Conservation (phyloP, 2,797 vertebrate species). For the Eupleurogrammus muticus region DNA sequence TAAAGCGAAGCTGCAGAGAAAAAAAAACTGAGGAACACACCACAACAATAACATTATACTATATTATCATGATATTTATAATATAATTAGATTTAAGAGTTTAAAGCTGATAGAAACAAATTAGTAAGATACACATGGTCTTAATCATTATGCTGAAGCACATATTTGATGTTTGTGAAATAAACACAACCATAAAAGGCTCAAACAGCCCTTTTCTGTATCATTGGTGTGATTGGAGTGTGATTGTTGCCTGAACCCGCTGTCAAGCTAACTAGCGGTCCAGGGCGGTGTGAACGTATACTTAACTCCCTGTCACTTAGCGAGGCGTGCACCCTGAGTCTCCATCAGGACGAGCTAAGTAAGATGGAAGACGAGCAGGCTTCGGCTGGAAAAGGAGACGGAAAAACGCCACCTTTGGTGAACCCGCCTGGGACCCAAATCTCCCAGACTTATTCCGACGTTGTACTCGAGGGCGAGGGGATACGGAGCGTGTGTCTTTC, state of each 20-base stretch:
- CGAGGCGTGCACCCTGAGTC: conserved; percentile 81
- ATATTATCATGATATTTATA: no score
- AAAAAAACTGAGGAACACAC: no score
- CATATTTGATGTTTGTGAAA: conserved; percentile 16
- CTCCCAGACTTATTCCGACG: conserved; percentile 80
- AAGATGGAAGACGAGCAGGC: conserved; percentile 84
- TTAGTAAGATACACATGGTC: not conserved
- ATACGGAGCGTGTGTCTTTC: conserved; percentile 64
- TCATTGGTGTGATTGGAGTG: conserved; percentile 78
- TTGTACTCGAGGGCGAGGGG: conserved; percentile 75
- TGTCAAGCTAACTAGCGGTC: conserved; percentile 84
- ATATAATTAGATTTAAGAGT: conserved; percentile 6
- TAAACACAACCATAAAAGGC: conserved; percentile 53
- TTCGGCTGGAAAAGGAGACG: conserved; percentile 76
- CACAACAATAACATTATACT: no score
- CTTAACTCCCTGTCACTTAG: conserved; percentile 87
- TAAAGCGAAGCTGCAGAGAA: no score
- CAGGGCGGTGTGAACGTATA: conserved; percentile 84
- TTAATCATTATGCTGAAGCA: conserved; percentile 12
- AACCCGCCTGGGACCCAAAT: conserved; percentile 77
- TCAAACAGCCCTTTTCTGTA: conserved; percentile 65
- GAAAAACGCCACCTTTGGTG: conserved; percentile 84
- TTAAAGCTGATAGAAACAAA: conserved; percentile 7
- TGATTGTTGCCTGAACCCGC: conserved; percentile 78
- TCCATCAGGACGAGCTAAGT: conserved; percentile 85